Base-by-base conservation (phyloP, 1,140 invertebrate species). In the Pteromalus puparum region DNA sequence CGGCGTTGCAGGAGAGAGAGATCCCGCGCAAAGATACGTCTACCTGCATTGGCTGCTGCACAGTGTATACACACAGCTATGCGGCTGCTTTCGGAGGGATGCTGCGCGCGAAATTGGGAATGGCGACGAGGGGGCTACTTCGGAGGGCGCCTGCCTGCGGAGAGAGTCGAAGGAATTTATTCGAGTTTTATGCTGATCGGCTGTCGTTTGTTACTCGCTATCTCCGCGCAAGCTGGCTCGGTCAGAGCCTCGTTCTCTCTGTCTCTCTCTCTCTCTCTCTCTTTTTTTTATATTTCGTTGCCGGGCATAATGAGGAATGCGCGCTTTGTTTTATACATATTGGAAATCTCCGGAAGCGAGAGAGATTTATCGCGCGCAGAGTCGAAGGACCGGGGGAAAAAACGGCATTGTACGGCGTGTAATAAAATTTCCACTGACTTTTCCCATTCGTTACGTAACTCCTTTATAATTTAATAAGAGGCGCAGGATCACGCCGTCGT, bases 121-220 rank as follows among this genome's bases (percentile, higher is more conserved):
- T 42, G 13, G 26, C 72, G 30, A 34, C 10, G 6, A 3, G 67
- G 48, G 4, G 5, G 78, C 26, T 9, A 1, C 24, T 34, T 3
- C 10, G 10, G 28, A 65, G 70, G 12, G 26, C 9, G 81, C 15
- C 26, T 48, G 81, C 15, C 26, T 48, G 26, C 68, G 21, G 28
- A 26, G 18, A 68, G 26, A 26, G 6, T 7, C 26, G n/a, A 61
- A 21, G 26, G 42, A 53, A 82, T 82, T 82, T 82, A 75, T 67
- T 61, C 48, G 73, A 75, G 48, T 75, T 82, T 75, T 75, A 82
- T 82, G 72, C 81, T 75, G 81, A 82, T 75, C 34, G 68, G 46
- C 79, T n/a, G 79, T 61, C 42, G 24, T 28, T 72, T 28, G 67
- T 73, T 48, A 38, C 15, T 3, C 46, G 26, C 28, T 26, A 70